These are phyloP conservation scores for Napeogenes inachia DNA, from an alignment of 2,888 invertebrate genomes.

Conservation along the genomic window DNA sequence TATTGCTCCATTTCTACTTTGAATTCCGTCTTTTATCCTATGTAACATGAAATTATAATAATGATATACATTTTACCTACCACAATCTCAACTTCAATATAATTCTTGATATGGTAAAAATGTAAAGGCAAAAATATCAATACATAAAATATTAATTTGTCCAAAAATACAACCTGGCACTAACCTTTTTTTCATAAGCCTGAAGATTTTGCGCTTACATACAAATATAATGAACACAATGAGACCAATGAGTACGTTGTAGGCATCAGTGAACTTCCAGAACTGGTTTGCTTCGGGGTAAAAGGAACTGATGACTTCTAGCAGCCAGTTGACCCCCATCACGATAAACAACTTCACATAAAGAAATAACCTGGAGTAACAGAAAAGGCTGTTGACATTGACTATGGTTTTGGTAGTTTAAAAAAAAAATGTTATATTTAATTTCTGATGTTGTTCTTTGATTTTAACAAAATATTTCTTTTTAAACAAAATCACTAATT, in stretches of 20 bases:
- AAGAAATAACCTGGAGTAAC: slow-evolving; percentile 78
- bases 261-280: slow-evolving; percentile 81
- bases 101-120: background rate
- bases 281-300: slow-evolving; percentile 65
- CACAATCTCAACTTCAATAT: background rate
- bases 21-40: slow-evolving; percentile 36
- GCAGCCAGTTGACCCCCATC: slow-evolving; percentile 87
- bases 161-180: slow-evolving; percentile 22
- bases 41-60: slow-evolving; percentile 24
- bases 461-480: background rate
- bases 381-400: slow-evolving; percentile 21
- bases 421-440: background rate
- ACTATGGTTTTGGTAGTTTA: background rate
- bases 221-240: slow-evolving; percentile 85
- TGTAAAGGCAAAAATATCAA: background rate
- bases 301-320: slow-evolving; percentile 82
- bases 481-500: too few relatives aligned
- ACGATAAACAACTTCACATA: slow-evolving; percentile 84
- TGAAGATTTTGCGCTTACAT: slow-evolving; percentile 82
- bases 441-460: background rate
- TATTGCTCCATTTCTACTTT: slow-evolving; percentile 23
- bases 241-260: slow-evolving; percentile 82
- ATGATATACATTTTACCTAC: slow-evolving; percentile 1
- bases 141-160: background rate
- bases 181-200: slow-evolving; percentile 78